Base-by-base conservation (phyloP, 2,797 vertebrate genomes). In the Coregonus sp. region DNA sequence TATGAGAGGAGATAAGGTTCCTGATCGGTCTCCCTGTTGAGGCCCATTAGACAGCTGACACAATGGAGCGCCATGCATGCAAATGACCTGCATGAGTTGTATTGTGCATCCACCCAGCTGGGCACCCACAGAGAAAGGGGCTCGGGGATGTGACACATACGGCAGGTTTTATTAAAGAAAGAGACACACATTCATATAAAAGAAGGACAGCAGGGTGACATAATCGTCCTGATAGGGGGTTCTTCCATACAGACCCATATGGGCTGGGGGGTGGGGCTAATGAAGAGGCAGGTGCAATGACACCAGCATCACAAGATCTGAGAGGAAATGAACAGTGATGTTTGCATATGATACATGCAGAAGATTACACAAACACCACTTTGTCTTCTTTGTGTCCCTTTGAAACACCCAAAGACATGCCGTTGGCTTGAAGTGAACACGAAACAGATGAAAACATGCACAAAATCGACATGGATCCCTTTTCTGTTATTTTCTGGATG, bases 51-150 rank as follows among this genome's bases (percentile, higher is more conserved):
- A 71, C 73, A 67, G 69, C 69, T 66, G 74, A 75, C 56, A 50
- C 63, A 56, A 71, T 6, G 18, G 37, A 52, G 59, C 47, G 50
- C 59, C 40, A 52, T 4, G 16, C 56, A 71, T 79, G 67, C 59
- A 75, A 75, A 75, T 79, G 78, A 66, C 35, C 54, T 4, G 9
- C 61, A 11, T 33, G 31, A 25, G 47, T 25, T 31, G 65, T 66
- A 31, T 74, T 61, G 72, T 70, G 35, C 63, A 18, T 5, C 20
- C 16, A 20, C 66, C 72, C 52, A 74, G 66, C 77, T 74, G 72
- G 72, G 37, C 29, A 29, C 31, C 65, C 16, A 9, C n/a, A 56
- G 25, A 72, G 70, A 77, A 54, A 29, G 51, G 50, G 33, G n/a
- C 50, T 16, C 18, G 76, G 37, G 63, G 15, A 16, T 61, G 51